Evolutionary conservation across 2,888 invertebrate genomes (phyloP), one percentile per base, ranked within the genome.

Genomic region (Microctonus hyperodae): DNA sequence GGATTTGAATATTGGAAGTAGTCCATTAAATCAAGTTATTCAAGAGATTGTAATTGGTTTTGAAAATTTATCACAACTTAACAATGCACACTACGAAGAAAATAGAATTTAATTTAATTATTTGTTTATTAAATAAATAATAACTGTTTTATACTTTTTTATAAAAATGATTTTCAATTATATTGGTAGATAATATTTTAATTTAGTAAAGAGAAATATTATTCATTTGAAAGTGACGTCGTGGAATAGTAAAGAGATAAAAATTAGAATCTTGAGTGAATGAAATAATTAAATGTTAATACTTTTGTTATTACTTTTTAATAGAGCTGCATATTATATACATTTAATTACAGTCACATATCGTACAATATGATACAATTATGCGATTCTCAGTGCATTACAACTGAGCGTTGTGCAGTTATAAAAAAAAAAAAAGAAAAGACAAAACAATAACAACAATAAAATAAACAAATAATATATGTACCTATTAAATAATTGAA

Each of bases 271-370:
- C 28, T 28, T 28, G 7, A 3, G 7, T 28, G 28, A n/a, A n/a
- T n/a, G n/a, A n/a, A n/a, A n/a, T n/a, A n/a, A n/a, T n/a, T n/a
- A n/a, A n/a, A n/a, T n/a, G n/a, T n/a, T n/a, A n/a, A n/a, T n/a
- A n/a, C n/a, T n/a, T 44, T 4, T 44, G 44, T 16, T 44, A 44
- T 76, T 74, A 44, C 44, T 44, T 4, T 44, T 76, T 75, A 77
- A 78, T 78, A 72, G 74, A 68, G 72, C 76, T 76, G 75, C 66
- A 61, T 70, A 55, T 48, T 78, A 79, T 80, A 77, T 78, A 80
- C 76, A 79, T 71, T 72, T 79, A 79, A 74, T 76, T 80, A 80
- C 80, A 80, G 70, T 78, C 74, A 76, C 76, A 80, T 80, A 76
- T 58, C 58, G 37, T 80, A 78, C 78, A 80, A 73, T 77, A 76